Percentiles rank a stretch among this genome's conserved stretches.
Conservation (phyloP, 2,113 vertebrate species). For the Geothlypis trichas region DNA sequence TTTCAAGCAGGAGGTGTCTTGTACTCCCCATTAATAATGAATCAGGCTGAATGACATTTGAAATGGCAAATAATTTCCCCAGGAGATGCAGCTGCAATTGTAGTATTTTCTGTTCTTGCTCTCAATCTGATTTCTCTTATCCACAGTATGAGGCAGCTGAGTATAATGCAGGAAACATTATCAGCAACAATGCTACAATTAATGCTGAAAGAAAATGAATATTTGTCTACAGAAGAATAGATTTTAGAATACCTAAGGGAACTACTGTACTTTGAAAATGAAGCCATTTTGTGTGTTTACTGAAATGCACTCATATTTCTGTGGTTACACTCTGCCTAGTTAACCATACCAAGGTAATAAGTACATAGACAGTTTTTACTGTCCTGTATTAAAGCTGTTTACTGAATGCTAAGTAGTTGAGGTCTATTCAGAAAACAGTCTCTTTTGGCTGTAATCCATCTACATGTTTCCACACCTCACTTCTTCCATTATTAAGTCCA, state of each 20-base stretch:
- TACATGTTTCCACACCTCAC: slow-evolving; percentile 23
- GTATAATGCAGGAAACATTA: slow-evolving; percentile 47
- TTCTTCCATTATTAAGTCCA: slow-evolving; percentile 22
- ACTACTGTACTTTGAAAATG: slow-evolving; percentile 46
- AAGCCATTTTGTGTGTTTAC: slow-evolving; percentile 45
- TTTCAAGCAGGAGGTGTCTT: slow-evolving; percentile 60
- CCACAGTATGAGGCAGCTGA: slow-evolving; percentile 51
- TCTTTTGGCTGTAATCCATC: slow-evolving; percentile 26
- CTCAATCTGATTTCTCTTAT: slow-evolving; percentile 49
- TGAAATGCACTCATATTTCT: slow-evolving; percentile 40
- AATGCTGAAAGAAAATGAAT: slow-evolving; percentile 58
- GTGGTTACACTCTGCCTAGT: slow-evolving; percentile 40
- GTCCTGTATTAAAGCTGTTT: slow-evolving; percentile 42
- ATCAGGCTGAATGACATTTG: slow-evolving; percentile 71
- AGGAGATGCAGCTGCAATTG: slow-evolving; percentile 69
- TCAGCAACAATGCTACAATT: slow-evolving; percentile 52
- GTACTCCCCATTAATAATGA: slow-evolving; percentile 56
- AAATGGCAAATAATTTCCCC: slow-evolving; percentile 74
- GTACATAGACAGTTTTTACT: slow-evolving; percentile 15
- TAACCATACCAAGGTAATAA: slow-evolving; percentile 55
- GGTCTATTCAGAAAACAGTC: slow-evolving; percentile 26
- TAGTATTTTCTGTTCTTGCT: slow-evolving; percentile 46
- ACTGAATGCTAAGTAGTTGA: slow-evolving; percentile 36
- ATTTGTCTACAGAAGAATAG: slow-evolving; percentile 53
- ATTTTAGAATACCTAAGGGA: slow-evolving; percentile 46